Evolutionary conservation across 2,113 vertebrate genomes (phyloP).

Genomic region (Antennarius striatus): DNA sequence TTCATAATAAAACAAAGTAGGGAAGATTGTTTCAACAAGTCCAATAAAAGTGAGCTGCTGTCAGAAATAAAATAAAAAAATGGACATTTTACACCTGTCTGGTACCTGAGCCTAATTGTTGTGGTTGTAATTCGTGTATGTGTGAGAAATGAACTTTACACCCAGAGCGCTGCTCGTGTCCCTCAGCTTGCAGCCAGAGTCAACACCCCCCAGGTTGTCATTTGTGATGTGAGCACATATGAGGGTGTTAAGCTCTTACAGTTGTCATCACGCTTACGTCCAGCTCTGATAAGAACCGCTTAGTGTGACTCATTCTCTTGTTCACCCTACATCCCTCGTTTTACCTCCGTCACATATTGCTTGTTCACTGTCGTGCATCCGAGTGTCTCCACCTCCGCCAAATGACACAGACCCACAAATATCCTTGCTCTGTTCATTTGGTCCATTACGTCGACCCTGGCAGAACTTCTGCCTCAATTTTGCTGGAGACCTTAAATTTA

Average conservation of each 20-base stretch:
- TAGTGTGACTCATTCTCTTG: conserved; percentile 60
- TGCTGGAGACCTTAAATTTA: conserved; percentile 1
- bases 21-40: no score
- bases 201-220: conserved; percentile 32
- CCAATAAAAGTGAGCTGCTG: no score
- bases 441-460: neutral
- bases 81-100: conserved; percentile 1
- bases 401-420: conserved; percentile 38
- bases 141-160: conserved; percentile 43
- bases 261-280: conserved; percentile 53
- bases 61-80: conserved; percentile 5
- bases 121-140: neutral
- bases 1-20: no score
- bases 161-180: conserved; percentile 19
- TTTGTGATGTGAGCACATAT: conserved; percentile 37
- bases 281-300: conserved; percentile 58
- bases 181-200: conserved; percentile 30
- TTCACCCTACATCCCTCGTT: conserved; percentile 42
- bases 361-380: conserved; percentile 15
- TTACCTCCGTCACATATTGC: conserved; percentile 52
- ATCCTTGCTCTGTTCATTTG: neutral
- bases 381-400: conserved; percentile 31
- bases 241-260: conserved; percentile 29
- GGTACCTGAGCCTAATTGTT: neutral
- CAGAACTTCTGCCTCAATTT: neutral